Evolutionary conservation across 2,797 vertebrate species (phyloP), one percentile per base, ranked within the genome.

Genomic region (Myotis daubentonii): DNA sequence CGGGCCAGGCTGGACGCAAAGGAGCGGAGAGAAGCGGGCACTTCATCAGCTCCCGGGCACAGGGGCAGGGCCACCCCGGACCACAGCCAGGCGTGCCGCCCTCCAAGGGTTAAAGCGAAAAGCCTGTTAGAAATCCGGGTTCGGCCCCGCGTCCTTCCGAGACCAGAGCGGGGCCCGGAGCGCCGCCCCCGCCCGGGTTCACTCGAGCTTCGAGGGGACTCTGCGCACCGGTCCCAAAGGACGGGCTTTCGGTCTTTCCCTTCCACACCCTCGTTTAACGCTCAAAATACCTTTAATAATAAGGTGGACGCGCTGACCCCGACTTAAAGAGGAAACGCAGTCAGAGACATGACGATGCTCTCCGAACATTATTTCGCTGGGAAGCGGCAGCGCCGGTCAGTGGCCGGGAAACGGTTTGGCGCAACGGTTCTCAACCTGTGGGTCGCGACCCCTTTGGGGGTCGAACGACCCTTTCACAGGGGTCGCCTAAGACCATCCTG

Each of bases 341-440:
- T 33, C 66, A 55, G 49, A 49, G 78, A 47, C 41, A 7, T 1
- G 4, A 30, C 51, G 57, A 57, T 4, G 9, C 11, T 30, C 13
- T 36, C 57, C 20, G 30, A 44, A 13, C 13, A 20, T 6, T 3
- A 17, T 0, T n/a, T 10, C 1, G 41, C 44, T 5, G 17, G n/a
- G 60, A 19, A 62, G 70, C 17, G 8, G 79, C 51, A 41, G 41
- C 7, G 41, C n/a, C 0, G 47, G 23, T 33, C 9, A 33, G 36
- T 0, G 75, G 20, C 15, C 17, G 30, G n/a, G 44, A 12, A 22
- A 23, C 13, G 16, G 36, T 30, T 44, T 11, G 44, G 44, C 44
- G 10, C 44, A 44, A 2, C 10, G 44, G 44, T 44, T 44, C 44
- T 44, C 44, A 44, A 44, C 44, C 44, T 11, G 44, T 44, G 44